Conservation (phyloP, 2,797 vertebrate species). For the Muraenolepis orangiensis region DNA sequence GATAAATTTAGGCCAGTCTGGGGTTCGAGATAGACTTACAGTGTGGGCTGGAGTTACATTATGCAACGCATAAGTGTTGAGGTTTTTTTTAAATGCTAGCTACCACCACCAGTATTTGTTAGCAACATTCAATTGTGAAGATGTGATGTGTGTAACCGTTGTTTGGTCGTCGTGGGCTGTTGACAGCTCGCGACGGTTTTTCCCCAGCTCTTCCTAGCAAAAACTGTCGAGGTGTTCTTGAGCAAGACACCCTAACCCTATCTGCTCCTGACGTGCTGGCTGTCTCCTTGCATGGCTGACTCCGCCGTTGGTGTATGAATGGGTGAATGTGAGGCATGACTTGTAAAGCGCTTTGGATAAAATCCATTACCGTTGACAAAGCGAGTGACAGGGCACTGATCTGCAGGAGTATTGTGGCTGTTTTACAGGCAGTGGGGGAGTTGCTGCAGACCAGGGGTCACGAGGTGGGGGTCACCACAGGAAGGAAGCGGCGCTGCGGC, state of each 20-base stretch:
- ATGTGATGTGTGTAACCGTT: neutral
- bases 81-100: neutral
- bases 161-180: neutral
- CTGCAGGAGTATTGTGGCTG: constrained; percentile 9
- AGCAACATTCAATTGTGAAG: neutral
- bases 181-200: too few relatives aligned
- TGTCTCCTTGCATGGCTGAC: too few relatives aligned
- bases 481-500: constrained; percentile 94
- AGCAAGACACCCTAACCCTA: too few relatives aligned
- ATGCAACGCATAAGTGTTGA: constrained; percentile 37
- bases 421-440: constrained; percentile 83
- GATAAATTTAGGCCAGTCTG: constrained; percentile 72
- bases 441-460: constrained; percentile 92
- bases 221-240: too few relatives aligned
- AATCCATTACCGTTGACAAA: too few relatives aligned
- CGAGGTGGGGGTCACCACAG: constrained; percentile 95
- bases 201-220: too few relatives aligned
- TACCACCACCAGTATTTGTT: neutral
- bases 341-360: too few relatives aligned
- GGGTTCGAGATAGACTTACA: constrained; percentile 64
- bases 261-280: too few relatives aligned
- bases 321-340: too few relatives aligned
- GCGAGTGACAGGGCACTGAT: neutral
- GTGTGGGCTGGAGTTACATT: constrained; percentile 52
- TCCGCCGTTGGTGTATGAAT: too few relatives aligned